Evolutionary conservation across 2,113 vertebrate species (phyloP), one percentile per base, ranked within the genome.

Genomic region (Plotosus lineatus): DNA sequence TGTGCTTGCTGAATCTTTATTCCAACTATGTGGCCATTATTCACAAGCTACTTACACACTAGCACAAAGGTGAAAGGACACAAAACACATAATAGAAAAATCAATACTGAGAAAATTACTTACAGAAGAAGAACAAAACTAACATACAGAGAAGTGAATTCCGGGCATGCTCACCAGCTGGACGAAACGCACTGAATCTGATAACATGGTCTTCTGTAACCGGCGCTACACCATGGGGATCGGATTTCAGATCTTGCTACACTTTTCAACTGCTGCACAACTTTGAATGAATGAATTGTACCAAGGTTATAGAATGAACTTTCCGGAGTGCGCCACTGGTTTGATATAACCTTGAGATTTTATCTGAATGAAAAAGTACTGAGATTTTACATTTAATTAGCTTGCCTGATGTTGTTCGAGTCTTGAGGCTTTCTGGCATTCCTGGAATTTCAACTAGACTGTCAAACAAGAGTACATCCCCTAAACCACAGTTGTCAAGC

Each of bases 11-110:
- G 53, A 36, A 26, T 78, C 55, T 33, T 56, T 72, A 50, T 63
- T 83, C 51, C 77, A 46, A 44, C 71, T 75, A 17, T 3, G 6
- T 66, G 80, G 60, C 8, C 71, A 85, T 89, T 83, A 68, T 66
- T 86, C 80, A 81, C 78, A 83, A 81, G 66, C 77, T 80, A 71
- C 75, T 82, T 82, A 31, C 46, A 68, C 33, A 63, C 33, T 79
- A 23, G 56, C 73, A 26, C 42, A 51, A 42, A 71, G 68, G 48
- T 58, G 31, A 38, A 56, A 48, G 28, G 44, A 56, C 42, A 23
- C 51, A 33, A 51, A 73, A 73, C 42, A 63, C 60, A 82, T 68
- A 68, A 82, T 82, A 56, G 80, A 68, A 56, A 68, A 76, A 55
- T 82, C 80, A 75, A 76, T 82, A 44, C 17, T 2, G 6, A 28